These are phyloP conservation scores for Tragopan temminckii DNA, from an alignment of 2,797 vertebrate genomes.

Conservation along the genomic window DNA sequence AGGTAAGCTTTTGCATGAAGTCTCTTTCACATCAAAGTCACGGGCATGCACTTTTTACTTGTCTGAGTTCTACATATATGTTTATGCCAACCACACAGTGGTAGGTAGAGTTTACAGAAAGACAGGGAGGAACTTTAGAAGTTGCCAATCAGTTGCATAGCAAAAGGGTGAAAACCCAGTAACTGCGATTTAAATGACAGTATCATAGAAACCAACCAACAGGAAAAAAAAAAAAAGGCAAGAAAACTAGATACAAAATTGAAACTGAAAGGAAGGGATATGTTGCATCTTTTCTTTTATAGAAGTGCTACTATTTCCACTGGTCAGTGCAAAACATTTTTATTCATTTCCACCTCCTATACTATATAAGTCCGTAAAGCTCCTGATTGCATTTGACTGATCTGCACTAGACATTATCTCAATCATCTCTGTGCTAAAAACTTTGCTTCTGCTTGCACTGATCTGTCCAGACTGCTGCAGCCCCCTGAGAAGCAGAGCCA, in stretches of 20 bases:
- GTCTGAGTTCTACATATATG: background rate
- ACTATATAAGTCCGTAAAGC: background rate
- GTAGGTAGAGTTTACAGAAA: background rate
- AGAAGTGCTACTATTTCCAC: background rate
- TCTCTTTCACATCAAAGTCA: background rate
- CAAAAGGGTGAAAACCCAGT: background rate
- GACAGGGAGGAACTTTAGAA: background rate
- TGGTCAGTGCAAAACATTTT: background rate
- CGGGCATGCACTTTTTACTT: background rate
- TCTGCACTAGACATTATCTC: background rate
- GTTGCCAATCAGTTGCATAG: background rate
- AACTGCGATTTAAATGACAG: background rate
- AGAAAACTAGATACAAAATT: background rate
- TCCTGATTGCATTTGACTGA: background rate
- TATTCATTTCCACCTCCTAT: background rate
- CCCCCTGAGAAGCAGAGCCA: background rate
- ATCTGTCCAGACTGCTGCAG: background rate
- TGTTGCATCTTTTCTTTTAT: background rate
- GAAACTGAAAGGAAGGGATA: background rate
- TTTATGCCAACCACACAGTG: background rate
- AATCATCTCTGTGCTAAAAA: background rate
- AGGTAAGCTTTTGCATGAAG: background rate
- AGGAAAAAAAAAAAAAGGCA: background rate
- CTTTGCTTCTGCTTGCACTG: background rate
- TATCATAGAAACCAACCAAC: background rate